These are phyloP conservation scores for Clangula hyemalis DNA, from an alignment of 2,797 vertebrate genomes.

Conservation along the genomic window DNA sequence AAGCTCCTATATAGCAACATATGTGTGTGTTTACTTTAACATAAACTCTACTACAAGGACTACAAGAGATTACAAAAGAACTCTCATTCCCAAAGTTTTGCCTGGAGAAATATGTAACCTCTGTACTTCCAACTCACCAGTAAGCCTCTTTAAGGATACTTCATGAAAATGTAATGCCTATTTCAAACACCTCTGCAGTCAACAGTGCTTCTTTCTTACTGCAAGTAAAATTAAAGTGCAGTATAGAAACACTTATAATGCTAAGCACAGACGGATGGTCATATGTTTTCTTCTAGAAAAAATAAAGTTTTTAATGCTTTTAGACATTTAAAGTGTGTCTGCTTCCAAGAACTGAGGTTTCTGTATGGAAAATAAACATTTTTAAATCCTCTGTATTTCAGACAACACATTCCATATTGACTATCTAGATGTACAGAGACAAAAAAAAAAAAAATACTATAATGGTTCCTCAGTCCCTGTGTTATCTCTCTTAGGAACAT, in stretches of 20 bases:
- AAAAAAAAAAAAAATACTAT: neutral
- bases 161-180: neutral
- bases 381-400: neutral
- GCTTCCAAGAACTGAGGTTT: neutral
- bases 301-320: neutral
- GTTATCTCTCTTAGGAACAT: neutral
- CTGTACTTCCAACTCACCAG: neutral
- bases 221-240: neutral
- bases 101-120: neutral
- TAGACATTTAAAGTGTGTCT: neutral
- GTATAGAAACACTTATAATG: neutral
- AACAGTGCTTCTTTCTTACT: neutral
- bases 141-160: neutral
- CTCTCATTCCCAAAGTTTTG: accelerated
- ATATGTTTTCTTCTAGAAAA: neutral
- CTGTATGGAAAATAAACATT: neutral
- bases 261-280: neutral
- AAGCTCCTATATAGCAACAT: accelerated
- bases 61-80: neutral
- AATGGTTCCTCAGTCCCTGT: neutral
- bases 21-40: neutral
- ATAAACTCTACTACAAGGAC: neutral
- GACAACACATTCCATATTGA: neutral
- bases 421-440: neutral
- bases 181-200: neutral